Evolutionary conservation across 1,140 invertebrate genomes (phyloP).

Genomic region (Dermatophagoides farinae): DNA sequence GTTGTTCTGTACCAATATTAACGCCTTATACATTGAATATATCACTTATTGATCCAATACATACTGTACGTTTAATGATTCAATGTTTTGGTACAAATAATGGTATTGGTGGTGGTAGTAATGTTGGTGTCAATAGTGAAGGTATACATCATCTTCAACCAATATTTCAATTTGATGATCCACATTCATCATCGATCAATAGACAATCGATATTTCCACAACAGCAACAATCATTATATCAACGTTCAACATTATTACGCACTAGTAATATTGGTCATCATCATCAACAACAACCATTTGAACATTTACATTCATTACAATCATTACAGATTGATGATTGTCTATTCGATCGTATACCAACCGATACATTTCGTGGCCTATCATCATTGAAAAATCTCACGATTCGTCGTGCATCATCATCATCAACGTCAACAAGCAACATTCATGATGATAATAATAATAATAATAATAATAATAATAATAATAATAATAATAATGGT

Average conservation of each 20-base stretch:
- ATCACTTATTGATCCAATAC: constrained; percentile 57
- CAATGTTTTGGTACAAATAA: constrained; percentile 33
- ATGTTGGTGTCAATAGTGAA: neutral
- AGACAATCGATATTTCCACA: no score
- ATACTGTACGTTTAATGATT: constrained; percentile 50
- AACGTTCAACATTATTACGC: neutral
- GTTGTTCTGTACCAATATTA: constrained; percentile 53
- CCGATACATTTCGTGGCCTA: constrained; percentile 19
- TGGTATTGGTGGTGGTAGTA: neutral
- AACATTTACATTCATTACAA: constrained; percentile 17
- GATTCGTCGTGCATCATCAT: constrained; percentile 20
- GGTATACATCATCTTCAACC: no score
- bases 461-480: no score
- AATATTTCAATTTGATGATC: no score
- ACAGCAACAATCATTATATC: neutral
- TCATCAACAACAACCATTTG: constrained; percentile 37
- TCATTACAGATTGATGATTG: constrained; percentile 18
- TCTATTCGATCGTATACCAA: constrained; percentile 17
- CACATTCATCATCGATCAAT: neutral
- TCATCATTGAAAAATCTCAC: constrained; percentile 19
- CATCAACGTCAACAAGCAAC: constrained; percentile 50
- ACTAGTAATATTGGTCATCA: constrained; percentile 36
- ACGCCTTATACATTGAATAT: constrained; percentile 67
- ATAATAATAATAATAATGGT: no score
- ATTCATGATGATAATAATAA: constrained; percentile 42